Percentiles rank a stretch among this genome's conserved stretches.
Evolutionary conservation across 2,797 vertebrate genomes (phyloP).

Genomic region (Chrysolophus pictus): DNA sequence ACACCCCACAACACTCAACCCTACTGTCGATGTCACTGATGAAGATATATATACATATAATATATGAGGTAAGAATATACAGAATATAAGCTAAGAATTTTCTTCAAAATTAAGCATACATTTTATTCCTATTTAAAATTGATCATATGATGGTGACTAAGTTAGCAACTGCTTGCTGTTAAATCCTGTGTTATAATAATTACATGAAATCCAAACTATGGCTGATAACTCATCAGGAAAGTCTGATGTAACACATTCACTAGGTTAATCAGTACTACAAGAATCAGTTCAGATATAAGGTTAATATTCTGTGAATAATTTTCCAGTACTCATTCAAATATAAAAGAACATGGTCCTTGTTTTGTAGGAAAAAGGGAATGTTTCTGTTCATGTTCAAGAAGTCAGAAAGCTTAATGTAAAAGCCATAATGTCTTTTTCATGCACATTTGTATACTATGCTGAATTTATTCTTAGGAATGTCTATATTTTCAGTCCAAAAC

Average conservation of each 20-base stretch:
- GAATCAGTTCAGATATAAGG: not conserved
- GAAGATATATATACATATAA: too few relatives aligned
- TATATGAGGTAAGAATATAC: not conserved
- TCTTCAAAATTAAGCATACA: not conserved
- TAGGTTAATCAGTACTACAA: not conserved
- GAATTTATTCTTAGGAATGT: not conserved
- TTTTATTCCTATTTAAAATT: not conserved
- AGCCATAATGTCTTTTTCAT: not conserved
- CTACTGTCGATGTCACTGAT: too few relatives aligned
- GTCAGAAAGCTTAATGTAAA: not conserved
- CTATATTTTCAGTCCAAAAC: not conserved
- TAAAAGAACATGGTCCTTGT: not conserved
- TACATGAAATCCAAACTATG: not conserved
- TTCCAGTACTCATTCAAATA: not conserved
- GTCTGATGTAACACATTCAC: not conserved
- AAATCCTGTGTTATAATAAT: not conserved
- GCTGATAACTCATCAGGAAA: not conserved
- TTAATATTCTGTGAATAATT: not conserved
- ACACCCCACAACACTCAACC: too few relatives aligned
- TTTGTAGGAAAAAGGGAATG: not conserved
- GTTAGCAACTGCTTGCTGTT: not conserved
- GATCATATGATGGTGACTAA: not conserved
- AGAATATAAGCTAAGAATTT: not conserved
- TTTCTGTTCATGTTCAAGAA: not conserved
- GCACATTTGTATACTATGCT: not conserved